Evolutionary conservation across 2,797 vertebrate genomes (phyloP), one percentile per base, ranked within the genome.

Genomic region (Luscinia luscinia): DNA sequence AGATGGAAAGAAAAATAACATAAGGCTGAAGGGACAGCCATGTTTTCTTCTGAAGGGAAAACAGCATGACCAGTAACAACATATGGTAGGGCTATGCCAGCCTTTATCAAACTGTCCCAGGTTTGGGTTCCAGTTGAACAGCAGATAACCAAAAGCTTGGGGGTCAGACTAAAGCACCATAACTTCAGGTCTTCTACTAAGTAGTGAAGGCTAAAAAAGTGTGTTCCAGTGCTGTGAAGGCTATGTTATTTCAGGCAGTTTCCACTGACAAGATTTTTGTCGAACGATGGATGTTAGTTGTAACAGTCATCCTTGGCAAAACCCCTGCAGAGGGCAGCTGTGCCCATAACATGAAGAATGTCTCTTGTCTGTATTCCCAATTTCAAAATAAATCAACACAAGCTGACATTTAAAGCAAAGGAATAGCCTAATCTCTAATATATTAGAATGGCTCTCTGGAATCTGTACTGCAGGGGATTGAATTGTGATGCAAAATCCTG

Each of bases 381-480:
- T 59, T 90, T 88, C 45, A 94, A 72, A 43, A 80, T 21, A 7
- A 51, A 87, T 48, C 62, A 82, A 27, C 0, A 2, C 26, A n/a
- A 80, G 76, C 63, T 93, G 93, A 84, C 81, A 81, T 88, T 94
- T 87, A 58, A 90, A 84, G 72, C 61, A 95, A 68, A 88, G 34
- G 34, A 59, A 81, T 30, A 87, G 64, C 52, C 59, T 93, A 91
- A 95, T 78, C 4, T 2, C 15, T 43, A 30, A 61, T 90, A 51
- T 16, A 81, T 78, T 68, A 94, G 68, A 90, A 90, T 19, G 82
- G 22, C 26, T 64, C 14, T 46, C 81, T 54, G 76, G 81, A 96
- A 95, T 88, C 80, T 83, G 48, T 63, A 70, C 36, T 51, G 36
- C 77, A 52, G 92, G n/a, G 41, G 55, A 90, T 94, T 59, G 27